phyloP scores from a whole-genome alignment of 1,140 invertebrate genomes.

The Triops longicaudatus region DNA sequence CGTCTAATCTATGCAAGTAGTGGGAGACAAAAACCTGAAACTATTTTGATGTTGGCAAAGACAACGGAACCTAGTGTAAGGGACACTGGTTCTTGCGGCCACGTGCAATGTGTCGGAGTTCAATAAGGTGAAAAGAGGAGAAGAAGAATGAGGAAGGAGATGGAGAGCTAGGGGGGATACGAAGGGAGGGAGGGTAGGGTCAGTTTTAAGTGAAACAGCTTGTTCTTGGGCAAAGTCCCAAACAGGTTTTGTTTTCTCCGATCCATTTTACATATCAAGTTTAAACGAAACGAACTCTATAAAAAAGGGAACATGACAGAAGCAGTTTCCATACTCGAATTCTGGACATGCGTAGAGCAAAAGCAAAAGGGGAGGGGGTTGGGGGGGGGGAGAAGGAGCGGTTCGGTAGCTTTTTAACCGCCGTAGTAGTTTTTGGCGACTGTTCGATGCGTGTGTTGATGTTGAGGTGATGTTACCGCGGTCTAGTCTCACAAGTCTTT shows the following conservation, averaged over 20 bases:
- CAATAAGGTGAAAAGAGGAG: not conserved
- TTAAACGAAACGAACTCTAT: not conserved
- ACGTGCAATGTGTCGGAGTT: not conserved
- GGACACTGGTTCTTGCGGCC: not conserved
- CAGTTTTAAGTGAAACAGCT: not conserved
- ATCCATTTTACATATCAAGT: conserved; percentile 13
- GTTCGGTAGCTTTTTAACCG: not conserved
- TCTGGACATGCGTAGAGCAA: not conserved
- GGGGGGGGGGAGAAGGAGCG: not conserved
- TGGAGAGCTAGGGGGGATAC: not conserved
- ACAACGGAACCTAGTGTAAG: too few species aligned
- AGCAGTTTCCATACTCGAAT: not conserved
- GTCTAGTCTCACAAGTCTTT: not conserved
- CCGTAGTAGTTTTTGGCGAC: conserved; percentile 8
- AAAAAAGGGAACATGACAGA: not conserved
- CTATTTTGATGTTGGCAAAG: too few species aligned
- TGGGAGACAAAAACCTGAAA: too few species aligned
- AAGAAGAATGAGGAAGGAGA: not conserved
- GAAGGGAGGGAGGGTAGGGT: not conserved
- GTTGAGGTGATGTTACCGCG: conserved; percentile 8
- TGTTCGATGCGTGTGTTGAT: not conserved
- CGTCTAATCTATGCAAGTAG: too few species aligned
- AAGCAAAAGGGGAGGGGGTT: not conserved
- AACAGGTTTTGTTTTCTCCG: conserved; percentile 12
- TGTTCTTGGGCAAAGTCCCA: not conserved